A percentile compares a stretch with the other conserved stretches of the same genome.
Conservation (phyloP, 2,888 invertebrate genomes). For the Tipula lateralis region DNA sequence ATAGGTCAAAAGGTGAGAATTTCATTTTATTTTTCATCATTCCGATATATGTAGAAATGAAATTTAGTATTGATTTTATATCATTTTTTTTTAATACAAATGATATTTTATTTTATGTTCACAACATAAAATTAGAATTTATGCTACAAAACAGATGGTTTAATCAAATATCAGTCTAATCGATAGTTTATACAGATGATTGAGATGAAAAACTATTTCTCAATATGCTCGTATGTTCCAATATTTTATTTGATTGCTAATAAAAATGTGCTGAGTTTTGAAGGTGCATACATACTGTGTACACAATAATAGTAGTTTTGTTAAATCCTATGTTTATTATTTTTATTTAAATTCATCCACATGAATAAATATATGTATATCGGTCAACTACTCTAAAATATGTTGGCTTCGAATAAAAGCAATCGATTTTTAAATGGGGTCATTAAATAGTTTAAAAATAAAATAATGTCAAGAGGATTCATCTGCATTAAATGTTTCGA, state of each 20-base stretch:
- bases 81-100: background rate
- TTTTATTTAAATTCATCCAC: background rate
- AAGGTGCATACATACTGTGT: background rate
- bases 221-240: background rate
- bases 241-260: background rate
- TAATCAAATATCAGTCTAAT: background rate
- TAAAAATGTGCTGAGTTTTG: background rate
- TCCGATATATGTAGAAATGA: background rate
- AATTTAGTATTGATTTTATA: background rate
- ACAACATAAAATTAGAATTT: background rate
- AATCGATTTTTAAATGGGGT: background rate
- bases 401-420: background rate
- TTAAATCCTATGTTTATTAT: background rate
- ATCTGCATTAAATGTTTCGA: background rate
- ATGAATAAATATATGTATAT: background rate
- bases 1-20: constrained; percentile 11
- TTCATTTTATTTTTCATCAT: background rate
- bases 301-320: no score
- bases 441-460: background rate
- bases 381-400: background rate
- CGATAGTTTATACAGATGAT: background rate
- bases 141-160: background rate
- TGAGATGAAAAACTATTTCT: background rate
- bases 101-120: background rate
- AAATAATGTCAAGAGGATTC: background rate